These are phyloP conservation scores for Heliconius nattereri DNA, from an alignment of 1,140 invertebrate genomes.

Conservation along the genomic window DNA sequence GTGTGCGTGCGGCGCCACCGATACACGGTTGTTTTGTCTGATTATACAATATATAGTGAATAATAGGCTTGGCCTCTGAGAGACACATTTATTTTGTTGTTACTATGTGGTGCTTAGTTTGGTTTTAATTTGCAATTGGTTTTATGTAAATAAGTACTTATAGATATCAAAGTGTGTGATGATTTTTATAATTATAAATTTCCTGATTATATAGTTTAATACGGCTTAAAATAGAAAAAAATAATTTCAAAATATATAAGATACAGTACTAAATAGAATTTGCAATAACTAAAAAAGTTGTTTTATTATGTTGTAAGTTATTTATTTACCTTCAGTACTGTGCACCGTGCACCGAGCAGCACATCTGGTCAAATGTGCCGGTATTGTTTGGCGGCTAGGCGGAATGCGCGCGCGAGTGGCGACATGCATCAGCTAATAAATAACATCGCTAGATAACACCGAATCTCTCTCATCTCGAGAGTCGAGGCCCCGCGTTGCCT, in stretches of 20 bases:
- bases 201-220: too few species aligned
- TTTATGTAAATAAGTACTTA: too few species aligned
- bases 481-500: background rate
- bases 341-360: background rate
- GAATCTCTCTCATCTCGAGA: slow-evolving; percentile 45
- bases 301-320: too few species aligned
- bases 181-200: too few species aligned
- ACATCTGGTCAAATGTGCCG: background rate
- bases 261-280: too few species aligned
- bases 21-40: slow-evolving; percentile 35
- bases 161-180: too few species aligned
- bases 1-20: slow-evolving; percentile 77
- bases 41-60: slow-evolving; percentile 26
- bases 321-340: too few species aligned
- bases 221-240: background rate
- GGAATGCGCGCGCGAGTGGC: slow-evolving; percentile 58
- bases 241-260: background rate
- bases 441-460: slow-evolving; percentile 60
- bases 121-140: too few species aligned
- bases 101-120: background rate
- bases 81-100: slow-evolving; percentile 31
- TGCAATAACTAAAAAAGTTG: too few species aligned
- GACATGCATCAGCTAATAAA: slow-evolving; percentile 75
- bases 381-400: slow-evolving; percentile 52
- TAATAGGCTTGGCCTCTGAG: slow-evolving; percentile 45